These are phyloP conservation scores for Hydropsyche betteni DNA, from an alignment of 2,888 invertebrate genomes.

Conservation along the genomic window DNA sequence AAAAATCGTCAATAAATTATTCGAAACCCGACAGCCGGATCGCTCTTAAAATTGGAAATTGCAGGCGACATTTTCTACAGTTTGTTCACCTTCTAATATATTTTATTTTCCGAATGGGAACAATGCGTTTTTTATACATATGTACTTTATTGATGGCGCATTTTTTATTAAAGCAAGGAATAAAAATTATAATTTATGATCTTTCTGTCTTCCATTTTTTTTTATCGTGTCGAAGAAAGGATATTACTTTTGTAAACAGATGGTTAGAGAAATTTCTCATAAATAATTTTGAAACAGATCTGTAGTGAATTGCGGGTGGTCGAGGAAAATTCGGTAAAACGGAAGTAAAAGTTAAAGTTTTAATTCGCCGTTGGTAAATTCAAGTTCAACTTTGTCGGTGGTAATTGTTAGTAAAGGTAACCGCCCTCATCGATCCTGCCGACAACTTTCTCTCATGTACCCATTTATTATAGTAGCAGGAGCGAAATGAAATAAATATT, in stretches of 20 bases:
- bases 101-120: too few relatives aligned
- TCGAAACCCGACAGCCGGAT: neutral
- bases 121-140: too few relatives aligned
- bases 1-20: conserved; percentile 9
- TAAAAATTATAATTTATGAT: too few relatives aligned
- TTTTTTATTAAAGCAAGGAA: too few relatives aligned
- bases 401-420: conserved; percentile 10
- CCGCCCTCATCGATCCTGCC: conserved; percentile 30
- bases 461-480: conserved; percentile 35
- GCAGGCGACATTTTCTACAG: too few relatives aligned
- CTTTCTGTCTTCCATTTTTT: too few relatives aligned
- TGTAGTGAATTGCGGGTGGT: neutral
- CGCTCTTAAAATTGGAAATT: neutral
- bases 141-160: too few relatives aligned
- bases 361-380: neutral
- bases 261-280: too few relatives aligned
- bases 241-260: too few relatives aligned
- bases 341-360: conserved; percentile 16
- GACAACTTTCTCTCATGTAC: conserved; percentile 38
- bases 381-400: neutral
- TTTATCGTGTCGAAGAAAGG: too few relatives aligned
- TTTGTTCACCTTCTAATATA: too few relatives aligned
- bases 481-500: neutral
- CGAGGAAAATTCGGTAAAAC: neutral
- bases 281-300: too few relatives aligned